These are phyloP conservation scores for Sphaeridia pumilis DNA, from an alignment of 2,888 invertebrate species.

Conservation along the genomic window DNA sequence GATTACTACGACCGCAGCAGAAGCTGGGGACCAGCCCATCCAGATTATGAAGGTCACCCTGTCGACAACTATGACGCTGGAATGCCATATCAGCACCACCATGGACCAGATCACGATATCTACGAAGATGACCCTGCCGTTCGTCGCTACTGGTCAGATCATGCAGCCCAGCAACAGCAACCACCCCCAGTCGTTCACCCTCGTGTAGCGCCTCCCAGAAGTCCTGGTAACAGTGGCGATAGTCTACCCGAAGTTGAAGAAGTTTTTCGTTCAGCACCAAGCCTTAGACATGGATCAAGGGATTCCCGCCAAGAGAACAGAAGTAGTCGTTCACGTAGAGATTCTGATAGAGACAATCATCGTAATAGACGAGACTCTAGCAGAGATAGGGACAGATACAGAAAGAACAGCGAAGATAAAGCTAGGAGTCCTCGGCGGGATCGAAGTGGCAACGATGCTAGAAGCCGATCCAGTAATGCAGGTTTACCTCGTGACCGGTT, in stretches of 20 bases:
- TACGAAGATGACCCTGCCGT: too few species aligned
- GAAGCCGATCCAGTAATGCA: slow-evolving; percentile 36
- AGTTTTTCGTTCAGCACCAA: not conserved
- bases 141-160: too few species aligned
- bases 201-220: not conserved
- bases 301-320: slow-evolving; percentile 8
- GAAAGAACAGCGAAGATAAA: slow-evolving; percentile 36
- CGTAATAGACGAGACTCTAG: slow-evolving; percentile 27
- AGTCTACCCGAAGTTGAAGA: slow-evolving; percentile 7
- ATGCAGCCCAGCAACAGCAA: too few species aligned
- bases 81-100: too few species aligned
- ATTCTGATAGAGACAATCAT: slow-evolving; percentile 1
- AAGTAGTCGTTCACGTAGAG: not conserved
- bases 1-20: too few species aligned
- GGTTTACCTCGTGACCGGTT: too few species aligned
- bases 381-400: slow-evolving; percentile 37
- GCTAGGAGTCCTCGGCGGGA: slow-evolving; percentile 18
- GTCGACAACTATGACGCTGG: too few species aligned
- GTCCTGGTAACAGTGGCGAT: not conserved
- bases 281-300: not conserved
- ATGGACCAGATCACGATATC: too few species aligned
- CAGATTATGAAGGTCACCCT: too few species aligned
- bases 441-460: slow-evolving; percentile 36
- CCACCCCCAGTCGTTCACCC: not conserved
- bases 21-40: too few species aligned